Percentiles rank a stretch among this genome's conserved stretches.
Evolutionary conservation across 2,888 invertebrate species (phyloP).

Genomic region (Agrochola lota): DNA sequence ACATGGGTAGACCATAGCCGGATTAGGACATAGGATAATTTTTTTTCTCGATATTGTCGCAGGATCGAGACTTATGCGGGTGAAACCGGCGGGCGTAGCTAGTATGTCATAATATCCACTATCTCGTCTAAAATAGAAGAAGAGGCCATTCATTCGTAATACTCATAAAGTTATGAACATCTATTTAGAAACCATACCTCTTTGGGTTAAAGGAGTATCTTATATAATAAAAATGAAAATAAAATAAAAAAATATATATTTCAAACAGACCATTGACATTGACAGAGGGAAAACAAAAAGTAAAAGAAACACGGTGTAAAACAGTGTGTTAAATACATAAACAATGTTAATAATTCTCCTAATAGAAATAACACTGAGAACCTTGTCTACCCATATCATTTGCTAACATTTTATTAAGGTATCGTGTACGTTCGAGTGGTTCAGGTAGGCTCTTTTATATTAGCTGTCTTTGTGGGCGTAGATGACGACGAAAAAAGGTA

Average conservation of each 20-base stretch:
- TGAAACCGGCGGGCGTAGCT: too few relatives aligned
- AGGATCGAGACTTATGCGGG: too few relatives aligned
- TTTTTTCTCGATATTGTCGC: too few relatives aligned
- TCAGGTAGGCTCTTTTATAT: conserved; percentile 75
- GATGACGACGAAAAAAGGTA: conserved; percentile 69
- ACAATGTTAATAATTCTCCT: conserved; percentile 41
- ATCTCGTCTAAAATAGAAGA: too few relatives aligned
- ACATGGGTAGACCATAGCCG: too few relatives aligned
- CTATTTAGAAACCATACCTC: not conserved
- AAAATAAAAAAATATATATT: not conserved
- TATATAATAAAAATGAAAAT: not conserved
- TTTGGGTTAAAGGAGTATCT: not conserved
- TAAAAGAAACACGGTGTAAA: conserved; percentile 28
- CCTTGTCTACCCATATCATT: conserved; percentile 60
- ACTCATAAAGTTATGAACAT: not conserved
- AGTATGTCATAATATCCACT: too few relatives aligned
- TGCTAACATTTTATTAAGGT: conserved; percentile 62
- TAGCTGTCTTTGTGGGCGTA: conserved; percentile 68
- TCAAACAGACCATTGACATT: conserved; percentile 3
- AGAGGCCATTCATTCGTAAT: too few relatives aligned
- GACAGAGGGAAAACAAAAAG: conserved; percentile 13
- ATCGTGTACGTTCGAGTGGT: conserved; percentile 56
- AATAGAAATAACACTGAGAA: conserved; percentile 54
- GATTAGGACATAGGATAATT: too few relatives aligned
- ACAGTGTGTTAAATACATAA: conserved; percentile 22